These are phyloP conservation scores for Eupithecia subfuscata DNA, from an alignment of 2,888 invertebrate genomes.

Conservation along the genomic window DNA sequence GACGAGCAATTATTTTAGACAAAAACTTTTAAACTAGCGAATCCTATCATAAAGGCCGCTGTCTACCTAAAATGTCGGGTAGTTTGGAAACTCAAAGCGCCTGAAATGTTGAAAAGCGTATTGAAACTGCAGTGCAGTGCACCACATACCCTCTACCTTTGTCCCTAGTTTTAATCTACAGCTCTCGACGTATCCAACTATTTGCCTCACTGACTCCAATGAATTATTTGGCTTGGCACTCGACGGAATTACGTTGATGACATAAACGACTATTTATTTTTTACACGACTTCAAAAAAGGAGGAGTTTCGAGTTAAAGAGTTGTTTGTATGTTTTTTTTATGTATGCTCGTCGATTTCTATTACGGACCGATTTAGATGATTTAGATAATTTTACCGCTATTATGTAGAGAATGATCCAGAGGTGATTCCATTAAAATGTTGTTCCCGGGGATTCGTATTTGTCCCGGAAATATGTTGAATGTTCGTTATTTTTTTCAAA, in stretches of 20 bases:
- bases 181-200: neutral
- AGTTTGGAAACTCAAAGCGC: constrained; percentile 8
- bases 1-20: neutral
- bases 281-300: no score
- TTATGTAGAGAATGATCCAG: no score
- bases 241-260: constrained; percentile 1
- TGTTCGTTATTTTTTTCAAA: no score
- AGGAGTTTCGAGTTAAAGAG: no score
- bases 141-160: neutral
- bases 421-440: no score
- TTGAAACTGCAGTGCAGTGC: neutral
- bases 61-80: neutral
- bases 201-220: constrained; percentile 23
- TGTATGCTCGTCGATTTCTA: no score
- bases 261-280: neutral
- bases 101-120: neutral
- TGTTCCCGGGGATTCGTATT: no score
- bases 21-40: neutral
- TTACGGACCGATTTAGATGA: no score
- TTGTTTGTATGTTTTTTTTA: no score
- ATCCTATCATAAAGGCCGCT: neutral
- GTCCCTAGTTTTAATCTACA: constrained; percentile 21
- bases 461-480: no score
- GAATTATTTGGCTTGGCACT: constrained; percentile 20
- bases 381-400: no score